Evolutionary conservation across 2,797 vertebrate genomes (phyloP).

Genomic region (Macrochelys suwanniensis): DNA sequence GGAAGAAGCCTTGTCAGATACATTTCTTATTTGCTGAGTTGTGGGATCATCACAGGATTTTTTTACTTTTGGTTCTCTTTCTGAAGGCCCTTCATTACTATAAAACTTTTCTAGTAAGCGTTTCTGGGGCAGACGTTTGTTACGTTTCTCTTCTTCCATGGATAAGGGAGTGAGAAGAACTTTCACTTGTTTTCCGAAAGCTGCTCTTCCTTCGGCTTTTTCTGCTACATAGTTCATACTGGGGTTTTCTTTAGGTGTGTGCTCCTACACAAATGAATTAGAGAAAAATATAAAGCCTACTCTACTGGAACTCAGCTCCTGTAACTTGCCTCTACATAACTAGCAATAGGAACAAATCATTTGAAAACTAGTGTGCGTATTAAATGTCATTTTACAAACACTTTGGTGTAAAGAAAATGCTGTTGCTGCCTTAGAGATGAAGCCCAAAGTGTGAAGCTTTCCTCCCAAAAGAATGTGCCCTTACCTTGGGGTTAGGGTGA

Average conservation of each 20-base stretch:
- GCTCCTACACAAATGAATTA: slow-evolving; percentile 41
- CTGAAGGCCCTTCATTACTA: not conserved
- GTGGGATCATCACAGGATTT: not conserved
- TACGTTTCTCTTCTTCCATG: slow-evolving; percentile 17
- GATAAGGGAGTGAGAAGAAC: slow-evolving; percentile 58
- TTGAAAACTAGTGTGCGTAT: not conserved
- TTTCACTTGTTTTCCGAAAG: slow-evolving; percentile 29
- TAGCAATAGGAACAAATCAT: not conserved
- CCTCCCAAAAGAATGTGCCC: no score
- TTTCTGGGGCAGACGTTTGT: not conserved
- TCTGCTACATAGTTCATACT: not conserved
- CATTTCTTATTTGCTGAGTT: slow-evolving; percentile 3
- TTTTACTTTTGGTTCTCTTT: slow-evolving; percentile 11
- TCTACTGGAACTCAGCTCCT: not conserved
- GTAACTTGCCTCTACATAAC: not conserved
- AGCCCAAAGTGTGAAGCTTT: no score
- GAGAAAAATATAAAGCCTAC: not conserved
- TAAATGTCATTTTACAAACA: not conserved
- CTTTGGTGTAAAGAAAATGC: no score
- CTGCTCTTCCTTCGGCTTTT: not conserved
- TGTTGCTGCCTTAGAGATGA: no score
- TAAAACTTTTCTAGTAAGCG: slow-evolving; percentile 30
- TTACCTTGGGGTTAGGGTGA: no score
- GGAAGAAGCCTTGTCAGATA: slow-evolving; percentile 13
- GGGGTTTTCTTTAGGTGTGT: slow-evolving; percentile 49